Conservation (phyloP, 2,888 invertebrate species). For the Tachystola acroxantha region DNA sequence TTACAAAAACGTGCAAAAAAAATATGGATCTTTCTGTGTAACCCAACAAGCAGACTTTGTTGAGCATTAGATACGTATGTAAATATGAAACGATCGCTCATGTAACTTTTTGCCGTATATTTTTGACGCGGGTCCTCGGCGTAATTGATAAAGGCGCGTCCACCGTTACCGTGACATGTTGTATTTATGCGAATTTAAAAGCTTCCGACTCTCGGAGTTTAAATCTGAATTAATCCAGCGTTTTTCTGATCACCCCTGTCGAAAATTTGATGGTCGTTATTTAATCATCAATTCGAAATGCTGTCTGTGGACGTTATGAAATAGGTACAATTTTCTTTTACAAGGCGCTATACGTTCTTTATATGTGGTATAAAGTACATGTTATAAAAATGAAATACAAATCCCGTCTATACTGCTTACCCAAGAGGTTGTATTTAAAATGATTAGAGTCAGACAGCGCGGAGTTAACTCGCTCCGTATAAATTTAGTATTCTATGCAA, state of each 20-base stretch:
- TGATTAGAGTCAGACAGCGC: slow-evolving; percentile 19
- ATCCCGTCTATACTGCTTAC: neutral
- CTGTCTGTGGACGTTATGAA: no score
- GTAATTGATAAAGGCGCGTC: slow-evolving; percentile 70
- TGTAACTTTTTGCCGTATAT: slow-evolving; percentile 37
- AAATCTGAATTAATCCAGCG: slow-evolving; percentile 63
- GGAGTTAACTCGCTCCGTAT: slow-evolving; percentile 17
- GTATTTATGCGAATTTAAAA: slow-evolving; percentile 73
- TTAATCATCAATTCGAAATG: slow-evolving; percentile 35
- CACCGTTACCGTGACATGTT: slow-evolving; percentile 57
- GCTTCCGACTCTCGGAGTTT: slow-evolving; percentile 58
- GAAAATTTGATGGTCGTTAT: slow-evolving; percentile 47
- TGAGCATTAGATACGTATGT: slow-evolving; percentile 12
- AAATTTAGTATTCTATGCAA: slow-evolving; percentile 44
- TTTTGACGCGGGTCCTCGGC: slow-evolving; percentile 50
- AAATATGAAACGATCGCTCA: slow-evolving; percentile 50
- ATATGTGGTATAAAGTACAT: no score
- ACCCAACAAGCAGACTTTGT: slow-evolving; percentile 1
- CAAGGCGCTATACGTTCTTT: no score
- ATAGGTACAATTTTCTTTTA: no score
- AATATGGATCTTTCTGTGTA: no score
- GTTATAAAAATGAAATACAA: no score
- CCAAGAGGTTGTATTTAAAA: slow-evolving; percentile 13
- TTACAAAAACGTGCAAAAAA: no score
- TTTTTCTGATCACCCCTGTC: slow-evolving; percentile 46